Base-by-base conservation (phyloP, 2,797 vertebrate species). In the Pipistrellus kuhlii region DNA sequence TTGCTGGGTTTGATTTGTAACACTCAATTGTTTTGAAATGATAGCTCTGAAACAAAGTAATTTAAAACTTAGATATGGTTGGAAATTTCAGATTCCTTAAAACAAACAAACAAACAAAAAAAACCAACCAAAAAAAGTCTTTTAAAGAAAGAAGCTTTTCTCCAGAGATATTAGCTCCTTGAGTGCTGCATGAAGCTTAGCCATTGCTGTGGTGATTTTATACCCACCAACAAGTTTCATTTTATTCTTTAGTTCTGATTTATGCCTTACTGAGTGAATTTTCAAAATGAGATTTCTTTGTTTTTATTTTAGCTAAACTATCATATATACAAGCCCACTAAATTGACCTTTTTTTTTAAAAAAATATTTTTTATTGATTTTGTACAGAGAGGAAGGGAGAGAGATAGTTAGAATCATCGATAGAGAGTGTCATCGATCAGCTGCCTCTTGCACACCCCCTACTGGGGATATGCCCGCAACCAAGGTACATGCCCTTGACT, bases 11-110 rank as follows among this genome's bases (percentile, higher is more conserved):
- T 91, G 85, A 71, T 88, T 85, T 83, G 10, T 82, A 96, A 91
- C 38, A 68, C 41, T 88, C 11, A 91, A 0, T 91, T 93, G 68
- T 88, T 93, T 95, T 80, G 71, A 93, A 95, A 82, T 95, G 30
- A 96, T 95, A 91, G 11, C 38, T 21, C 18, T 85, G 85, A 95
- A 93, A 81, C 75, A 94, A 91, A 90, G 32, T 91, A 85, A 85
- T 93, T 94, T 91, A 93, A 87, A 94, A 94, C 32, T 48, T 90
- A 83, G 64, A 84, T 81, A 69, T 41, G 32, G 59, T 48, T 85
- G 59, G 72, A 82, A 81, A 93, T 93, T 95, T 93, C 75, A 53
- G n/a, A 93, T 94, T 93, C n/a, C 27, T 96, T 95, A 9, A 44
- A n/a, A n/a, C n/a, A n/a, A n/a, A n/a, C n/a, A n/a, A n/a, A n/a